Conservation (phyloP, 2,797 vertebrate genomes). For the Sebastes minor region DNA sequence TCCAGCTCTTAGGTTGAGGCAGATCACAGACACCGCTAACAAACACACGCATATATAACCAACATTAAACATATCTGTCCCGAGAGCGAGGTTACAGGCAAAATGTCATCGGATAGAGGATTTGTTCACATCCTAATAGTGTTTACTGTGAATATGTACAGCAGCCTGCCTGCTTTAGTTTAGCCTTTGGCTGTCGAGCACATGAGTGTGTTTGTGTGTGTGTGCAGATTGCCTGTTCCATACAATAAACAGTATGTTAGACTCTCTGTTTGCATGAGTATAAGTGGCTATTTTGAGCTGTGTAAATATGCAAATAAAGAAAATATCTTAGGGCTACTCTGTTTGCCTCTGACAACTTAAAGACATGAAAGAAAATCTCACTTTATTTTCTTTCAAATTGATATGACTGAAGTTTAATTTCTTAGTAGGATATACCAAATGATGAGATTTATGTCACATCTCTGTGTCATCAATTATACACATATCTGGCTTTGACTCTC, state of each 20-base stretch:
- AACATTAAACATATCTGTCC: slow-evolving; percentile 55
- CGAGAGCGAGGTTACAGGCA: slow-evolving; percentile 48
- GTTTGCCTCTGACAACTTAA: not conserved
- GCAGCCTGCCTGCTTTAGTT: slow-evolving; percentile 36
- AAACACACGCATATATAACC: slow-evolving; percentile 51
- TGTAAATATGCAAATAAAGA: not conserved
- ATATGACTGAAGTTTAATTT: not conserved
- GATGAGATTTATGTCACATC: not conserved
- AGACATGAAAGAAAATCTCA: not conserved
- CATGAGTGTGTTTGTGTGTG: not conserved
- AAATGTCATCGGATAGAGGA: slow-evolving; percentile 20
- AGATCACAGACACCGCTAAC: slow-evolving; percentile 59
- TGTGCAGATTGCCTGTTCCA: not conserved
- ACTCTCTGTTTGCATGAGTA: slow-evolving; percentile 2
- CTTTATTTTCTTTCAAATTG: not conserved
- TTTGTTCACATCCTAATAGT: slow-evolving; percentile 28
- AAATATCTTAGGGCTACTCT: not conserved
- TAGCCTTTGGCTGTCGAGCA: slow-evolving; percentile 27
- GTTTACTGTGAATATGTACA: slow-evolving; percentile 53
- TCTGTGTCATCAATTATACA: not conserved
- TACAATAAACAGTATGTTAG: slow-evolving; percentile 26
- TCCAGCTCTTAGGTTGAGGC: slow-evolving; percentile 53
- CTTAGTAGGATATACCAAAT: not conserved
- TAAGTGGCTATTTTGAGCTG: not conserved
- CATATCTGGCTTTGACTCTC: not conserved